Evolutionary conservation across 2,888 invertebrate species (phyloP).

Genomic region (Perizoma flavofasciatum): DNA sequence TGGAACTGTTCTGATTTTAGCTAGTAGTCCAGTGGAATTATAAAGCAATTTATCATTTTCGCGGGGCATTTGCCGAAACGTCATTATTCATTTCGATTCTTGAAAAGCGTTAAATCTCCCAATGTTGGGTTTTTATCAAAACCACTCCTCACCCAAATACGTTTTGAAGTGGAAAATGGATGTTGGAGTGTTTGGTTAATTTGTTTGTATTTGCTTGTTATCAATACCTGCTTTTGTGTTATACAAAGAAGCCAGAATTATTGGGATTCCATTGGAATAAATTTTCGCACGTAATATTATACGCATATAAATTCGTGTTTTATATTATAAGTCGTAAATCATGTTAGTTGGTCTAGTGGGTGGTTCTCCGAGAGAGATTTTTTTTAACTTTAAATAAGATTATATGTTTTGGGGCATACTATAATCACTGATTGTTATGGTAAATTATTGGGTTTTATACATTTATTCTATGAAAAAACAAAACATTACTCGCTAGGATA

Average conservation of each 20-base stretch:
- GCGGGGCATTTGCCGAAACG: slow-evolving; percentile 57
- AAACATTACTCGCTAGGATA: too few relatives aligned
- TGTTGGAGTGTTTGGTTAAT: slow-evolving; percentile 33
- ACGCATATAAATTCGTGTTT: neutral
- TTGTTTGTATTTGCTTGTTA: slow-evolving; percentile 29
- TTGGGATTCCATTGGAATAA: neutral
- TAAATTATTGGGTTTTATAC: too few relatives aligned
- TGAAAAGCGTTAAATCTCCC: slow-evolving; percentile 53
- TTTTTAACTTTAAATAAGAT: too few relatives aligned
- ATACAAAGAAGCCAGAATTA: neutral
- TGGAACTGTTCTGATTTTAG: slow-evolving; percentile 9
- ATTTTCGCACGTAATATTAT: neutral
- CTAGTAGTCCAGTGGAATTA: slow-evolving; percentile 56
- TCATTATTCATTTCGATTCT: slow-evolving; percentile 66
- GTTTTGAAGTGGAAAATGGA: slow-evolving; percentile 32
- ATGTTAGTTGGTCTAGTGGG: too few relatives aligned
- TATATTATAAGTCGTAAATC: too few relatives aligned
- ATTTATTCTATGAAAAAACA: too few relatives aligned
- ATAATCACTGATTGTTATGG: too few relatives aligned
- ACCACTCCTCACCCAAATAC: slow-evolving; percentile 45
- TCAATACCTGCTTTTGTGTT: slow-evolving; percentile 15
- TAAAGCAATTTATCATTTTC: slow-evolving; percentile 67
- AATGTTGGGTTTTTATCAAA: slow-evolving; percentile 52
- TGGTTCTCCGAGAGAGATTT: too few relatives aligned
- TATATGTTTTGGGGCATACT: too few relatives aligned